Base-by-base conservation (phyloP, 2,797 vertebrate genomes). In the Alcedo quadribrachys region DNA sequence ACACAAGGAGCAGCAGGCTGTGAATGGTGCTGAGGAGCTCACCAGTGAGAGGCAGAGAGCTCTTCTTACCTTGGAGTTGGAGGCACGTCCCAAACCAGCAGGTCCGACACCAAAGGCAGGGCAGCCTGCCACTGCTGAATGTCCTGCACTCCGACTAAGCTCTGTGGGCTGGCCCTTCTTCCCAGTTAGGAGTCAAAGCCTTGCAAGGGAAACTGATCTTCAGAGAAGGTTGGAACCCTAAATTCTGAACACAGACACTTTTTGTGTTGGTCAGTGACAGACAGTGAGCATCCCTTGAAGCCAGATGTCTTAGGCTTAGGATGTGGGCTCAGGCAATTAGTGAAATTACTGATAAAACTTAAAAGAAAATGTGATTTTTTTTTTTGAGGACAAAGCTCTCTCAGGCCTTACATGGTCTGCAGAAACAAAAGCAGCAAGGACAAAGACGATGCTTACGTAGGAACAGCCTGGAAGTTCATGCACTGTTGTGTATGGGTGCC, bases 231-330 rank as follows among this genome's bases (percentile, higher is more conserved):
- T 95, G 89, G 89, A 96, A 78, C 88, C 92, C 95, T 95, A 78
- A 92, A 93, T 92, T 93, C 94, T 93, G 93, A 96, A 92, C 82
- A 93, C 90, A 96, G 88, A 95, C 88, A 93, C 93, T 93, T 89
- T 83, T 84, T 74, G 90, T 0, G 54, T 85, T 94, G 89, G 68
- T 95, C 92, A 95, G 91, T 1, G 75, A 92, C 91, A 96, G 76
- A 87, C 79, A 97, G 43, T 4, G 80, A 82, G 54, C 50, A 66
- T 19, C 62, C 79, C 92, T 61, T 66, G 70, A 79, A 74, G 74
- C 77, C 85, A 87, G 89, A 85, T 0, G 9, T 15, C 91, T 89
- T 17, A 91, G 69, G 50, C 79, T 92, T 58, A 46, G 79, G 92
- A 81, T 81, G 76, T 60, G 93, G 79, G 81, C 70, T 92, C 77